Percentiles rank a stretch among this genome's conserved stretches.
Evolutionary conservation across 2,888 invertebrate species (phyloP).

Genomic region (Belgica antarctica): DNA sequence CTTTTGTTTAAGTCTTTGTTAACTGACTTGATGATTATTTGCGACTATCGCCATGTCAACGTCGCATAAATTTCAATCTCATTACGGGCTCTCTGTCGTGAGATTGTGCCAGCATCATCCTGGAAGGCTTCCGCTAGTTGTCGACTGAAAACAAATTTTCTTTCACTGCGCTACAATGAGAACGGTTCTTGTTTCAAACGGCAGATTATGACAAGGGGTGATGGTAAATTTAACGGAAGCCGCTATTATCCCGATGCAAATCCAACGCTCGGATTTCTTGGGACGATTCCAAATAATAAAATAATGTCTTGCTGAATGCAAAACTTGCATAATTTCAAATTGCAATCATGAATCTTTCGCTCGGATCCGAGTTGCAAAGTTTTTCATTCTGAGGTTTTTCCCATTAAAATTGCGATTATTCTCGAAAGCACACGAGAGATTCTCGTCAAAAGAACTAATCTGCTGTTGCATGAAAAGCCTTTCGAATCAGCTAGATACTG

Average conservation of each 20-base stretch:
- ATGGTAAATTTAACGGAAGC: constrained; percentile 14
- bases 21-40: constrained; percentile 32
- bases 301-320: not conserved
- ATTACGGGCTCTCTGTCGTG: constrained; percentile 54
- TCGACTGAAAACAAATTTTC: not conserved
- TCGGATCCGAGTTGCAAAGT: not conserved
- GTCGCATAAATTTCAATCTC: constrained; percentile 51
- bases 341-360: no score
- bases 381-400: not conserved
- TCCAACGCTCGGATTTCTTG: not conserved
- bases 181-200: not conserved
- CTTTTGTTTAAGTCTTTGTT: constrained; percentile 13
- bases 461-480: not conserved
- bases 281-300: not conserved
- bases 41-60: constrained; percentile 36
- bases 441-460: constrained; percentile 20
- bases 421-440: not conserved
- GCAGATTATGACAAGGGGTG: constrained; percentile 1
- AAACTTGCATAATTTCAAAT: not conserved
- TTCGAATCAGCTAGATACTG: constrained; percentile 62
- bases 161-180: not conserved
- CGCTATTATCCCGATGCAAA: not conserved
- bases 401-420: not conserved
- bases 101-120: no score
- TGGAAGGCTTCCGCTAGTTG: not conserved